Conservation (phyloP, 1,140 invertebrate species). For the Dinothrombium tinctorium region DNA sequence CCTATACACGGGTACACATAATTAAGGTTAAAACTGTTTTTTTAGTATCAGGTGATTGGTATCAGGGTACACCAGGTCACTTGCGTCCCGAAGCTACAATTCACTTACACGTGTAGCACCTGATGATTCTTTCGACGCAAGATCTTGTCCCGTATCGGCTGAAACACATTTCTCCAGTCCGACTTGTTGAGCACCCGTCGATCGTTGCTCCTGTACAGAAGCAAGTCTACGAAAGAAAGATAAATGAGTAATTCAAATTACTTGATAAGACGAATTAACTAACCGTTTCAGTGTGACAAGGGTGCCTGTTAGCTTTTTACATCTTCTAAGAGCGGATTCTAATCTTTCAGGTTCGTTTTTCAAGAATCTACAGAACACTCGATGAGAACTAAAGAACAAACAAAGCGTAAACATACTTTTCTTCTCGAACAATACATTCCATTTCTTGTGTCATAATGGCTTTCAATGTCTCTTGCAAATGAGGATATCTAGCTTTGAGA, state of each 20-base stretch:
- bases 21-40: slow-evolving; percentile 7
- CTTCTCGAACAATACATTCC: slow-evolving; percentile 75
- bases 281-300: slow-evolving; percentile 87
- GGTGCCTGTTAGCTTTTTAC: slow-evolving; percentile 87
- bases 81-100: background rate
- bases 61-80: slow-evolving; percentile 4
- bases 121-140: background rate
- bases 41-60: slow-evolving; percentile 10
- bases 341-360: slow-evolving; percentile 81
- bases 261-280: slow-evolving; percentile 14
- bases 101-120: background rate
- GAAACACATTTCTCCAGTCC: slow-evolving; percentile 17
- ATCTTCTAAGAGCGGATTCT: slow-evolving; percentile 64
- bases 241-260: background rate
- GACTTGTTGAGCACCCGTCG: slow-evolving; percentile 14
- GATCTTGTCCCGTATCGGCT: slow-evolving; percentile 10
- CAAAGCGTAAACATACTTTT: slow-evolving; percentile 36
- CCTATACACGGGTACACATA: slow-evolving; percentile 1
- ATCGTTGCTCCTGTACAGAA: slow-evolving; percentile 73
- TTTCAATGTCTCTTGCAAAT: slow-evolving; percentile 66
- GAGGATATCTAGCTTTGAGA: slow-evolving; percentile 69
- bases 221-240: slow-evolving; percentile 40
- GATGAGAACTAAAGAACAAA: slow-evolving; percentile 3
- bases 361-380: slow-evolving; percentile 35
- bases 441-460: slow-evolving; percentile 64